Conservation (phyloP, 37 sponge, comb jelly and placozoan genomes). For the Lycopodina hypogea region DNA sequence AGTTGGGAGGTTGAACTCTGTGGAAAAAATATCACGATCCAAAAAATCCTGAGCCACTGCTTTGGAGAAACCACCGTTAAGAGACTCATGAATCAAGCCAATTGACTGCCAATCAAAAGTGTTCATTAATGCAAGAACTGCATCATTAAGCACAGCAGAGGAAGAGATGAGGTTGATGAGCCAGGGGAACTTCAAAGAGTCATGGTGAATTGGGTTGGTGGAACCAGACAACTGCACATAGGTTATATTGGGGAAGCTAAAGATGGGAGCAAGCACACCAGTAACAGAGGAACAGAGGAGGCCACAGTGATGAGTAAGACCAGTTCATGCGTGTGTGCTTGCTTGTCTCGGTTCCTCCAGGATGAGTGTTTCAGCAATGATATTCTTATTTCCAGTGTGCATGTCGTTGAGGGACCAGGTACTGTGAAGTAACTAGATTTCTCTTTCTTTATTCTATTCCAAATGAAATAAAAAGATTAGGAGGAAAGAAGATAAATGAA, state of each 20-base stretch:
- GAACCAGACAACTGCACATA: slow-evolving; percentile 31
- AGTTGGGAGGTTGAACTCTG: not conserved
- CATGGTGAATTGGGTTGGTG: slow-evolving; percentile 11
- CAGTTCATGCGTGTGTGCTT: not conserved
- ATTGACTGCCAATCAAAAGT: slow-evolving; percentile 13
- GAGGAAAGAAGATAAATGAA: too few species aligned
- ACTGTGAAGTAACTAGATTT: too few species aligned
- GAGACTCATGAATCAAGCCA: not conserved
- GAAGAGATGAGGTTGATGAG: slow-evolving; percentile 12
- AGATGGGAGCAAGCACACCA: slow-evolving; percentile 15
- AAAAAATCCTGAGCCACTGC: slow-evolving; percentile 9
- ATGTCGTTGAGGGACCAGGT: too few species aligned
- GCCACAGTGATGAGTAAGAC: slow-evolving; percentile 19
- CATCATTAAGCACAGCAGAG: slow-evolving; percentile 18
- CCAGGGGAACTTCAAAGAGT: not conserved
- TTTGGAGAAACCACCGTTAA: not conserved
- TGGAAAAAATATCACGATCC: not conserved
- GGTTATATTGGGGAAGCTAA: not conserved
- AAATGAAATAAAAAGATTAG: too few species aligned
- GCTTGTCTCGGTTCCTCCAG: not conserved
- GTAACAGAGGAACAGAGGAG: slow-evolving; percentile 31
- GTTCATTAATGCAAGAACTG: slow-evolving; percentile 28
- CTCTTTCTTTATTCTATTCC: too few species aligned
- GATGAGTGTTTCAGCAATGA: not conserved
- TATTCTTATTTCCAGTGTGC: too few species aligned